Evolutionary conservation across 2,888 invertebrate species (phyloP).

Genomic region (Ochropleura leucogaster): DNA sequence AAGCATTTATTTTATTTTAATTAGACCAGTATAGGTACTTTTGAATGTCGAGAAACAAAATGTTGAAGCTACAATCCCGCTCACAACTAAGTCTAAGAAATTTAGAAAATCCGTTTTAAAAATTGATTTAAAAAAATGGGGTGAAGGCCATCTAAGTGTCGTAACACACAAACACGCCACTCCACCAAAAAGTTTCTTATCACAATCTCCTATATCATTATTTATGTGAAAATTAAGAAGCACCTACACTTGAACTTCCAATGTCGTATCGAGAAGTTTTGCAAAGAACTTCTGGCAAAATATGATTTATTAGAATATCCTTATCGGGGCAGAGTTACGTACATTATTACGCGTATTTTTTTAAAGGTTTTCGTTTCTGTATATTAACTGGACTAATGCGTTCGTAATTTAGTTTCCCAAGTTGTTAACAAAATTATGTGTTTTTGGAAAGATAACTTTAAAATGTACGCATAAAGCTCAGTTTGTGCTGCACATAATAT

Average conservation of each 20-base stretch:
- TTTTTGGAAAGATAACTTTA: neutral
- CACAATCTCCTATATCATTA: conserved; percentile 53
- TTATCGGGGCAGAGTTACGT: conserved; percentile 43
- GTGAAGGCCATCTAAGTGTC: neutral
- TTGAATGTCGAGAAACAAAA: no score
- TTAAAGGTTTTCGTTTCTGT: neutral
- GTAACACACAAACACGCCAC: conserved; percentile 5
- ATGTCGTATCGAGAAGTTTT: conserved; percentile 54
- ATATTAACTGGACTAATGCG: neutral
- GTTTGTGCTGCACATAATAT: neutral
- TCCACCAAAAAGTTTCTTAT: conserved; percentile 51
- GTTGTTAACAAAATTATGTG: neutral
- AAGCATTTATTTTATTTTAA: no score
- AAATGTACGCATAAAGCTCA: neutral
- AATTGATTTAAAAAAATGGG: neutral
- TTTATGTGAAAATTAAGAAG: conserved; percentile 60
- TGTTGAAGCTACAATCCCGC: no score
- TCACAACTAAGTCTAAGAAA: no score
- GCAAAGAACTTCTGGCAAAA: conserved; percentile 48
- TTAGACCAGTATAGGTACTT: no score
- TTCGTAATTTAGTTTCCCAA: neutral
- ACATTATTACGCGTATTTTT: conserved; percentile 37
- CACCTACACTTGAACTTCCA: conserved; percentile 52
- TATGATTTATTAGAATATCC: conserved; percentile 59
- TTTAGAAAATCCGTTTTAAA: no score